Conservation (phyloP, 1,140 invertebrate genomes). For the Drosophila nasuta region DNA sequence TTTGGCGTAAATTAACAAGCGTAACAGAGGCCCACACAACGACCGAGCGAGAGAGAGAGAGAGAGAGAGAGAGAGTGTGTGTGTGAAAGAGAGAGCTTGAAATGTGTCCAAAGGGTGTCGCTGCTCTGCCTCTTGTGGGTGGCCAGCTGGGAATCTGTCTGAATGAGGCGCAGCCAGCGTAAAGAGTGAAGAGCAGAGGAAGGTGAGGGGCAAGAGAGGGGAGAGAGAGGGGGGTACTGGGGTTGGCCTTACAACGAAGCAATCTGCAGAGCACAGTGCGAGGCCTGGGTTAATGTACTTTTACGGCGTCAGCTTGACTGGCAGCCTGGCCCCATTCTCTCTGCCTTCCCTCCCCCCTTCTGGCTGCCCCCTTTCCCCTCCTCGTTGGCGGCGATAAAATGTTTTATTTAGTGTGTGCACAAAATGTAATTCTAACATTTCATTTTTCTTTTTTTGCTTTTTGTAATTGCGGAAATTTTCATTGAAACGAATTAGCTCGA, state of each 20-base stretch:
- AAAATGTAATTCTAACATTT: constrained; percentile 74
- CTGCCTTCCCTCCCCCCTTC: background rate
- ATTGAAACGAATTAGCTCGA: constrained; percentile 77
- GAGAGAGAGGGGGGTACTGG: background rate
- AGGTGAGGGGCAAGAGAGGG: background rate
- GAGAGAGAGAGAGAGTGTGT: background rate
- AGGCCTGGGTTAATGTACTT: constrained; percentile 78
- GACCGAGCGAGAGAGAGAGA: background rate
- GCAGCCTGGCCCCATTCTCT: constrained; percentile 33
- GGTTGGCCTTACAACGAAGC: constrained; percentile 49
- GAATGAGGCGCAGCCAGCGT: background rate
- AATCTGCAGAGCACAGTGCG: constrained; percentile 43
- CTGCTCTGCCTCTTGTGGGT: constrained; percentile 52
- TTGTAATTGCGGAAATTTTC: constrained; percentile 80
- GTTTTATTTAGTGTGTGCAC: constrained; percentile 53
- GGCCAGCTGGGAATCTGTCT: constrained; percentile 38
- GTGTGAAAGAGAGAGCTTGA: background rate
- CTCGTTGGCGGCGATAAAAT: constrained; percentile 41
- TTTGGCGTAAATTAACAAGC: constrained; percentile 74
- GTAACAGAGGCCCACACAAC: constrained; percentile 54
- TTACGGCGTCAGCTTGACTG: constrained; percentile 71
- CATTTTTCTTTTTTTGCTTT: constrained; percentile 44
- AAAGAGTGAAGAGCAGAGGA: background rate
- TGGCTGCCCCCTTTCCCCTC: constrained; percentile 14
- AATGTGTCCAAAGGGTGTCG: constrained; percentile 46